Base-by-base conservation (phyloP, 2,797 vertebrate species). In the Caiman crocodilus region DNA sequence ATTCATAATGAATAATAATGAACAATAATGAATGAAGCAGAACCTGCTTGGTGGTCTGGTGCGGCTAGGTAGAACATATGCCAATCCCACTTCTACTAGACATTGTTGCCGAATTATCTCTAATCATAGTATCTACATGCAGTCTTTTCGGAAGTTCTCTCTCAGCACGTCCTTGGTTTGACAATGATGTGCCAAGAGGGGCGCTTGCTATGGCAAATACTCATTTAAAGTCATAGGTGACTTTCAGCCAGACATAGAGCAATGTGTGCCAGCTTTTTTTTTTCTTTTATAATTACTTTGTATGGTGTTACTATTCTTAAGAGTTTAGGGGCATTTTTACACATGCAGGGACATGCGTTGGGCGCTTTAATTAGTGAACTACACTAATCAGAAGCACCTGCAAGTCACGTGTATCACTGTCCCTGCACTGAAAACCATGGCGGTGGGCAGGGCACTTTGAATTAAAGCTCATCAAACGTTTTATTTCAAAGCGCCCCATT, bases 151-250 rank as follows among this genome's bases (percentile, higher is more conserved):
- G 90, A 93, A 94, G 89, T 94, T 82, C 94, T 91, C 92, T 94
- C 88, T 95, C 88, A 79, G 69, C 92, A 79, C 95, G 88, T 94
- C 83, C 83, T 95, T 94, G 8, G 79, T 97, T 95, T 92, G 32
- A 35, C 96, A 88, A 90, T 95, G 96, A 94, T 64, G 95, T 50
- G 42, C 42, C 42, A 50, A 50, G 42, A 50, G 42, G 42, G 42
- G 11, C 42, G 11, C 11, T 50, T 50, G 83, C 90, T 94, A 25
- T 87, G 89, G 84, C 76, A 93, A 83, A 95, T 65, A 92, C 91
- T 91, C 96, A 88, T 90, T 93, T 93, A 94, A 96, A 95, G 88
- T 91, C 83, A 20, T 83, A 86, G 91, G 92, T 83, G 86, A 96
- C 76, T 94, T 94, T 61, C 3, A 1, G 93, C 90, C 90, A 50